phyloP scores from a whole-genome alignment of 2,797 vertebrate genomes.

The Tangara arthus region DNA sequence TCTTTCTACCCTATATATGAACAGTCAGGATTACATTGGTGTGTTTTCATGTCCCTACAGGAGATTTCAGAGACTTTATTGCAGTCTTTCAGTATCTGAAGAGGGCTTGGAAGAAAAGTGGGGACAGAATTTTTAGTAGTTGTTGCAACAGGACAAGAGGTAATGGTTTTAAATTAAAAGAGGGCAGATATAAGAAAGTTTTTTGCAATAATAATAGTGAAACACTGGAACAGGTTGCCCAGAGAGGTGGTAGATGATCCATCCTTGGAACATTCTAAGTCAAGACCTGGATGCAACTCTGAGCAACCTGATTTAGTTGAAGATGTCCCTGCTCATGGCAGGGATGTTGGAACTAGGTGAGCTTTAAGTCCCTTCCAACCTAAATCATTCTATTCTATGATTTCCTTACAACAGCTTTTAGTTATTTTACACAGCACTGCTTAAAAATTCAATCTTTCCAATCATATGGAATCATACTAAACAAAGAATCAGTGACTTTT shows the following conservation, averaged over 20 bases:
- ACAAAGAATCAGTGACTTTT: background rate
- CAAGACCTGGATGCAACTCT: background rate
- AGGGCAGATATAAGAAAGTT: background rate
- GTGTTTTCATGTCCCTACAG: background rate
- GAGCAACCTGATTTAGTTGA: background rate
- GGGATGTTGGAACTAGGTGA: background rate
- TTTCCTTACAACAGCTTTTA: background rate
- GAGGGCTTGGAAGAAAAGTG: background rate
- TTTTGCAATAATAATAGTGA: background rate
- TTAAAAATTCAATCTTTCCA: background rate
- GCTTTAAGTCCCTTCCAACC: background rate
- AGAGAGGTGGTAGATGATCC: background rate
- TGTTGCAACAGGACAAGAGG: background rate
- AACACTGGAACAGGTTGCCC: background rate
- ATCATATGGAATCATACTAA: background rate
- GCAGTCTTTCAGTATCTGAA: background rate
- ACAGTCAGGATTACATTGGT: background rate
- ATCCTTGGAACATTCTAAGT: background rate
- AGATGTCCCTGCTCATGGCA: background rate
- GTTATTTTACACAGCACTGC: background rate
- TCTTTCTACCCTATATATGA: background rate
- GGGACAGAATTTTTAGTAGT: background rate
- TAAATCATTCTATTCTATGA: background rate
- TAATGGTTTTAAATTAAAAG: background rate
- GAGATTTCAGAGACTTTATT: background rate